Evolutionary conservation across 2,113 vertebrate species (phyloP), one percentile per base, ranked within the genome.

Genomic region (Neopipo cinnamomea): DNA sequence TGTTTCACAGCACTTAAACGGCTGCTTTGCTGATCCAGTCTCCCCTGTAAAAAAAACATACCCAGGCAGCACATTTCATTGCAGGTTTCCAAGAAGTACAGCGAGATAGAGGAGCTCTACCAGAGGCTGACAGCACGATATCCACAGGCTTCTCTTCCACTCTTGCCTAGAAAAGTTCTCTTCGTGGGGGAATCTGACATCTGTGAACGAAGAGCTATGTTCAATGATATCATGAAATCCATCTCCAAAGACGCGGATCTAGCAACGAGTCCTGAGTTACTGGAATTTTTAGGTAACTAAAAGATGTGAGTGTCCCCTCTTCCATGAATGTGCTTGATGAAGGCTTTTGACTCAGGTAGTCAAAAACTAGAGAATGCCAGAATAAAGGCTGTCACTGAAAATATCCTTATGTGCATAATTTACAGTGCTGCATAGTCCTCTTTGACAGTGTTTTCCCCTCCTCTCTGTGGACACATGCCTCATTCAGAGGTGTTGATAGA

Each of bases 1-100:
- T 94, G 61, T 77, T 94, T 95, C 65, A 62, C 49, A 25, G 35
- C 1, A 1, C 24, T 77, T 85, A 16, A 93, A 47, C 44, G 62
- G 23, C 52, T 81, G 35, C 15, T 93, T 73, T 91, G n/a, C 55
- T 93, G 47, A 47, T 77, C 6, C 17, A 62, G 25, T 42, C 18
- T 87, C 39, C 46, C 30, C 21, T 77, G 46, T 75, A 68, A 85
- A 85, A 47, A 47, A 56, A 85, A 53, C 75, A 8, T 70, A 91
- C 30, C 31, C 62, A 49, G 17, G 31, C 1, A 56, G 52, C 19
- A 23, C 44, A 30, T 96, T 84, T 95, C 88, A 9, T 96, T 96
- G 82, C 96, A 99, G 98, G 98, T 99, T 78, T 98, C 98, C 76
- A 99, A 98, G 90, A 99, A 98, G 94, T 99, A 98, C 98, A 99